Evolutionary conservation across 2,888 invertebrate species (phyloP).

Genomic region (Scaptomyza polygonia): DNA sequence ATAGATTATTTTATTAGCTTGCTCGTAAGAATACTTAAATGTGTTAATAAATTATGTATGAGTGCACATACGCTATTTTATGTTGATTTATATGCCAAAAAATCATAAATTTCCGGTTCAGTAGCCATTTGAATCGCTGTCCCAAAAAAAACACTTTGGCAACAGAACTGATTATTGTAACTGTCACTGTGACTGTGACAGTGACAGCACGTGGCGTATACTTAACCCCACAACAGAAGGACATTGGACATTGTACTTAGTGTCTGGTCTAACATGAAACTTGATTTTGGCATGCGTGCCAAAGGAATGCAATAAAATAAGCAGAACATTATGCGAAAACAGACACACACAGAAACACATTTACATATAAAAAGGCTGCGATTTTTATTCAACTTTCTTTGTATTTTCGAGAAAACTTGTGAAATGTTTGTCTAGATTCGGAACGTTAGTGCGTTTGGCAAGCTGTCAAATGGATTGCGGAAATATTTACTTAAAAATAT

Average conservation of each 20-base stretch:
- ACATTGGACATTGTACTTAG: conserved; percentile 11
- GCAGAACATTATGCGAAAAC: conserved; percentile 61
- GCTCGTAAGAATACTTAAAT: conserved; percentile 21
- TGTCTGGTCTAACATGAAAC: neutral
- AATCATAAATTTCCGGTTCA: conserved; percentile 56
- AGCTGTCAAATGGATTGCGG: conserved; percentile 35
- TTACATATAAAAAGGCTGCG: conserved; percentile 51
- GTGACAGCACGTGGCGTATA: conserved; percentile 49
- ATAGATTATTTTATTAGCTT: conserved; percentile 30
- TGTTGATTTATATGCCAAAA: conserved; percentile 53
- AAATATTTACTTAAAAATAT: conserved; percentile 44
- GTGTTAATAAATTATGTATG: conserved; percentile 31
- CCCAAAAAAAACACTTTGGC: conserved; percentile 42
- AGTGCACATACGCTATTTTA: conserved; percentile 20
- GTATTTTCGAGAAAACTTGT: conserved; percentile 9
- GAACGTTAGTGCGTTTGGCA: conserved; percentile 1
- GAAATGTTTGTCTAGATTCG: conserved; percentile 7
- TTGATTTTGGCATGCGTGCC: conserved; percentile 48
- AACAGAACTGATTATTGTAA: conserved; percentile 28
- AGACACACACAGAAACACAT: conserved; percentile 53
- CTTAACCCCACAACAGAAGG: conserved; percentile 17
- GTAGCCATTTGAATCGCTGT: conserved; percentile 54
- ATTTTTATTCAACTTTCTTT: conserved; percentile 21
- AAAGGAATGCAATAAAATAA: conserved; percentile 65
- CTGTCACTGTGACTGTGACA: conserved; percentile 22